Base-by-base conservation (phyloP, 92 coral and sea anemone genomes). In the Scolanthus callimorphus region DNA sequence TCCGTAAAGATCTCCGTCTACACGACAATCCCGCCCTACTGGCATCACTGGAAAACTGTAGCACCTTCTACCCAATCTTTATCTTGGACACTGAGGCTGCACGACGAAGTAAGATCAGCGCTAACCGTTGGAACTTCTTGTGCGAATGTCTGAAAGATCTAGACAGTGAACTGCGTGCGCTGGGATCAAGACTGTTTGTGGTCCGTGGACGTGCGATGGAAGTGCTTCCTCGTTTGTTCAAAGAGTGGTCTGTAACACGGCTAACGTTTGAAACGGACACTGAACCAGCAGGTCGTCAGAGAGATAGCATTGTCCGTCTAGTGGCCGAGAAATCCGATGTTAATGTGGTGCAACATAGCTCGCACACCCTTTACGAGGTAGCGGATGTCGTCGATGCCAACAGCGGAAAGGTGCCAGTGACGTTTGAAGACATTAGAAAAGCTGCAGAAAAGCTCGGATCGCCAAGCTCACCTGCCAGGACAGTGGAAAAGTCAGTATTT, bases 1-100 rank as follows among this genome's bases (percentile, higher is more conserved):
- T 89, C 63, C 70, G 89, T 58, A 89, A 89, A 45, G 96, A 88
- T 52, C 84, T 88, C 11, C 65, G 96, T 24, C 77, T 88, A 22
- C 96, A 88, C 54, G 97, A 84, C 74, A 89, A 89, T 56, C 97
- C 97, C 31, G 76, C 85, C 23, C 71, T 89, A 8, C 25, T 78
- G 8, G 73, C 70, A 25, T 84, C 94, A n/a, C 57, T 85, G 28
- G 49, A 63, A 19, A 62, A 64, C 51, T 72, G 92, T 55, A 76
- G 62, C 30, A 74, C 73, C 25, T 80, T 89, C 41, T 85, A 84
- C 59, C 91, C 91, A 1, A 77, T 89, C 27, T 89, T 79, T 70
- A 41, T 89, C 44, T 51, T 89, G 46, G 92, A 85, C 49, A 65
- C 74, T 24, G 62, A 48, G 17, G 48, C 51, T 22, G 72, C 59